Base-by-base conservation (phyloP, 2,888 invertebrate species). In the Julus scandinavius region DNA sequence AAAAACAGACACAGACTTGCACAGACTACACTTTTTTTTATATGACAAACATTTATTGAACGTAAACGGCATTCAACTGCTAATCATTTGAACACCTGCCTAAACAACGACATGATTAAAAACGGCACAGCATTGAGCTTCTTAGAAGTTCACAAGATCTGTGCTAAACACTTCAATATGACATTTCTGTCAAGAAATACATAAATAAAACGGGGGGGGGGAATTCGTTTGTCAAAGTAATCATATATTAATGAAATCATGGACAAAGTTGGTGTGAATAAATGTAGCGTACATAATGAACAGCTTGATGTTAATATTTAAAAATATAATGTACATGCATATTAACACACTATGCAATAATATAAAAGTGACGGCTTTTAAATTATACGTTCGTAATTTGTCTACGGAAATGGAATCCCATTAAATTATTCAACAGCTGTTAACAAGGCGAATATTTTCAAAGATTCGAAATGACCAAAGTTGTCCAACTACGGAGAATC, bases 1-100 rank as follows among this genome's bases (percentile, higher is more conserved):
- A 2, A 49, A 29, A 29, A 29, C 1, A 6, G 49, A 49, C 63
- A 20, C 63, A 63, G 5, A 49, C 49, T 20, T 20, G 20, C 63
- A 63, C 72, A 9, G 4, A 72, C 72, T 72, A 20, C 63, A 20
- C 15, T n/a, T 72, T 4, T 29, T 20, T 72, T 72, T 29, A 72
- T 72, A 72, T 72, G 72, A 72, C 72, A 72, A 72, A 72, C 72
- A 72, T 72, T 72, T 72, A 72, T 72, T 72, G 72, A 72, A 72
- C 72, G 72, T 72, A 72, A 72, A 72, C 29, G 72, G 72, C 72
- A 29, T 29, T 72, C 72, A 72, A n/a, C 9, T 72, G 72, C 72
- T 72, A 72, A 7, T 72, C 29, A 29, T 29, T 1, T 29, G 72
- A 72, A 72, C 29, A 29, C 72, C 29, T 29, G 11, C 9, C 72